These are phyloP conservation scores for Arctopsyche grandis DNA, from an alignment of 1,140 invertebrate species.

Conservation along the genomic window DNA sequence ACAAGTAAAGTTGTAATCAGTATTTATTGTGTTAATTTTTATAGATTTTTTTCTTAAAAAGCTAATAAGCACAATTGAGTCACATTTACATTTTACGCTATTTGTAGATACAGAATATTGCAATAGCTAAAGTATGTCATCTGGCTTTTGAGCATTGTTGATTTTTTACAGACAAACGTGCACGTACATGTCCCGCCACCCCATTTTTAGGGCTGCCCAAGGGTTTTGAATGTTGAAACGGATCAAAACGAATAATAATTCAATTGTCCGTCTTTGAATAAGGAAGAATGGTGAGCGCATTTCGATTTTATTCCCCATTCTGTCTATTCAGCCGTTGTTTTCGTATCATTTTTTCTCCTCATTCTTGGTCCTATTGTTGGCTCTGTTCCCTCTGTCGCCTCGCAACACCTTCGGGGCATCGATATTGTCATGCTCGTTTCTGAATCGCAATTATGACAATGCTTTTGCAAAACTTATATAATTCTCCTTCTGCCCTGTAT, in stretches of 20 bases:
- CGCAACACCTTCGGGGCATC: conserved; percentile 46
- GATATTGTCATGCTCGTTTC: conserved; percentile 47
- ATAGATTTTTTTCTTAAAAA: no score
- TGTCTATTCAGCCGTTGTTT: conserved; percentile 51
- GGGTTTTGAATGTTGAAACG: conserved; percentile 52
- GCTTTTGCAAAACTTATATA: conserved; percentile 7
- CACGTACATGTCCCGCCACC: not conserved
- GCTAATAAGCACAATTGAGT: not conserved
- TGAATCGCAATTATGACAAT: conserved; percentile 51
- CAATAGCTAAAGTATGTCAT: no score
- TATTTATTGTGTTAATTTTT: no score
- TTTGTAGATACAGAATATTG: no score
- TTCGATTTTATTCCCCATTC: conserved; percentile 49
- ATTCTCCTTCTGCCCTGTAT: no score
- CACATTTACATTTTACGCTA: not conserved
- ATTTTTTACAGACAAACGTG: no score
- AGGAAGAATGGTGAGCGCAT: conserved; percentile 48
- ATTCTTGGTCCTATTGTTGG: conserved; percentile 45
- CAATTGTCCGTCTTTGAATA: conserved; percentile 50
- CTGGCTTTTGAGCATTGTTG: no score
- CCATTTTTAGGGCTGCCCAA: conserved; percentile 34
- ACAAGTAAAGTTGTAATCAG: no score
- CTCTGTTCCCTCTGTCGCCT: conserved; percentile 35
- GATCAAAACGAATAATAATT: conserved; percentile 54
- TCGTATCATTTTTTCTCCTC: conserved; percentile 50